A percentile compares a stretch with the other conserved stretches of the same genome.
Evolutionary conservation across 2,113 vertebrate species (phyloP).

Genomic region (Carollia perspicillata): DNA sequence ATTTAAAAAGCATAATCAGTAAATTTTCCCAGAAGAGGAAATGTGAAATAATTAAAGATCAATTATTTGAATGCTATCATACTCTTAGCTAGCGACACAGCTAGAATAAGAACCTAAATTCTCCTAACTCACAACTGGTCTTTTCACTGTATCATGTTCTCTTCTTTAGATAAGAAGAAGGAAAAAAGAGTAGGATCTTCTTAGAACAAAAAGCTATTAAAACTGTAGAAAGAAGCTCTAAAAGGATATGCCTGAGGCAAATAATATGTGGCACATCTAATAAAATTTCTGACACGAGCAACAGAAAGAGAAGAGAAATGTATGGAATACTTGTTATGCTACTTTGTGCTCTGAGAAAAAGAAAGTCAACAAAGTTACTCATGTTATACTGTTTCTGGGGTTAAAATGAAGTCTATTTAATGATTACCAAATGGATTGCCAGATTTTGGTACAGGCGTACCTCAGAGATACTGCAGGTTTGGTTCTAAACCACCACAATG

Average conservation of each 20-base stretch:
- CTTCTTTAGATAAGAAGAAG: not conserved
- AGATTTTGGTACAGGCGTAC: not conserved
- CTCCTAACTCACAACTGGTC: not conserved
- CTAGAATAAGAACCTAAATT: not conserved
- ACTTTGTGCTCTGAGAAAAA: not conserved
- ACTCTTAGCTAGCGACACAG: not conserved
- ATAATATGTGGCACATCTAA: not conserved
- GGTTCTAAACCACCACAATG: not conserved
- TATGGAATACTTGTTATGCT: not conserved
- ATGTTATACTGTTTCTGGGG: not conserved
- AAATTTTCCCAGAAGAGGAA: not conserved
- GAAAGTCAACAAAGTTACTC: not conserved
- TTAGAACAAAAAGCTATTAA: not conserved
- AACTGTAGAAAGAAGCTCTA: not conserved
- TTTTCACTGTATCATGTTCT: not conserved
- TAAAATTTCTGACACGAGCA: not conserved
- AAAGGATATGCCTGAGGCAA: not conserved
- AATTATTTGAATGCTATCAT: not conserved
- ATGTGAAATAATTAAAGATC: not conserved
- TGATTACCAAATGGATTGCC: not conserved
- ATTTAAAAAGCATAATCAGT: not conserved
- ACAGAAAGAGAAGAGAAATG: conserved; percentile 16
- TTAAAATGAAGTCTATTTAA: conserved; percentile 9
- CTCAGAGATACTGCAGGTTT: not conserved
- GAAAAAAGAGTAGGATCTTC: not conserved